These are phyloP conservation scores for Psilopogon haemacephalus DNA, from an alignment of 2,113 vertebrate genomes.

Conservation along the genomic window DNA sequence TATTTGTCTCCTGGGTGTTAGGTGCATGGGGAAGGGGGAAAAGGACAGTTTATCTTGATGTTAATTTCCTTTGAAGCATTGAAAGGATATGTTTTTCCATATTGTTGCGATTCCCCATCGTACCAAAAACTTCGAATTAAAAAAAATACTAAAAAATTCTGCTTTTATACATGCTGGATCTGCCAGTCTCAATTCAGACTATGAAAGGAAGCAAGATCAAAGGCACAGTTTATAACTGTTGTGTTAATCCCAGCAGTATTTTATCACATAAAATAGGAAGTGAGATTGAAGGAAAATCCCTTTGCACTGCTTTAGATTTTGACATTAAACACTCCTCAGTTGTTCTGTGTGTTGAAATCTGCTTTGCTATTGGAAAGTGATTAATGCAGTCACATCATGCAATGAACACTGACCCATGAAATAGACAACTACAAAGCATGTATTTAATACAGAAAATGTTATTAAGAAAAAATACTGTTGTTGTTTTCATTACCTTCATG, in stretches of 20 bases:
- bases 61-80: not conserved
- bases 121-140: not conserved
- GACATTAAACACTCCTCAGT: conserved; percentile 4
- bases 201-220: conserved; percentile 55
- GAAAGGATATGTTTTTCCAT: not conserved
- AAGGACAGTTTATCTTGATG: not conserved
- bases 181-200: not conserved
- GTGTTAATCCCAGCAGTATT: conserved; percentile 42
- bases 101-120: not conserved
- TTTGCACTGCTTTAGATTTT: conserved; percentile 27
- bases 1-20: not conserved
- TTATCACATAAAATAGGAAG: conserved; percentile 47
- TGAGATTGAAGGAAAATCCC: conserved; percentile 21
- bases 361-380: conserved; percentile 12
- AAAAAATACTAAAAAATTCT: not conserved
- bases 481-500: not conserved
- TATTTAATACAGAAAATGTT: not conserved
- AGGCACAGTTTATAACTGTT: conserved; percentile 47
- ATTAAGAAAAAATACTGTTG: not conserved
- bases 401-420: not conserved
- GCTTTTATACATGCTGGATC: not conserved
- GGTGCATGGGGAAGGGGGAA: not conserved
- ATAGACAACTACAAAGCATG: not conserved
- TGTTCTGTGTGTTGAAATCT: conserved; percentile 24
- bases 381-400: not conserved